Evolutionary conservation across 2,113 vertebrate genomes (phyloP), one percentile per base, ranked within the genome.

Genomic region (Cynocephalus volans): DNA sequence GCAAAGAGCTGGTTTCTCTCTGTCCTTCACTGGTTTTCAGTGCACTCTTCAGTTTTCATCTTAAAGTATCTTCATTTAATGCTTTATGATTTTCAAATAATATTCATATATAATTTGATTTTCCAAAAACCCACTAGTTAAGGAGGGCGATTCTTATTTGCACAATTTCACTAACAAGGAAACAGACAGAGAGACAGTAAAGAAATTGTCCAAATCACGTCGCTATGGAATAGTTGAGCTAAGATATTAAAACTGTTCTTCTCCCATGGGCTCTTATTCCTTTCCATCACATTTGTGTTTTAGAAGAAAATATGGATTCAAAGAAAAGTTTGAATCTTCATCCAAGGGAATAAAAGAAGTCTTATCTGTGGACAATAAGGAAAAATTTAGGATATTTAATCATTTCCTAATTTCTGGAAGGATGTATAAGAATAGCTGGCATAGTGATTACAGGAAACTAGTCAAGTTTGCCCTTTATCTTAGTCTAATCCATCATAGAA

Each of bases 351-450:
- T 52, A 33, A 85, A 70, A 79, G 11, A 85, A 82, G 10, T 65
- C 56, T 72, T 72, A 45, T 64, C 48, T 14, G 33, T 7, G 70
- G 19, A 86, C 28, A 93, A 85, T 21, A 8, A 72, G 21, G 52
- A 72, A 60, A 89, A 48, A 48, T 36, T n/a, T 81, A 65, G 28
- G 33, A 41, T 76, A 87, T 48, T 56, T 77, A 84, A 36, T 96
- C 1, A 23, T n/a, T 90, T 97, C 86, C 17, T 95, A 64, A 79
- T 54, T 82, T 62, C 14, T 93, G 45, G 36, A 97, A 12, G 23
- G 7, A 76, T 65, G 33, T 28, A 17, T 52, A 77, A 58, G 50
- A 67, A 28, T 54, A 83, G 33, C 4, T 69, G 41, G 0, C 26
- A 41, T 73, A 23, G 56, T 14, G 48, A 41, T 70, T 65, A 82